phyloP scores from a whole-genome alignment of 2,797 vertebrate genomes.

The Premnoplex brunnescens region DNA sequence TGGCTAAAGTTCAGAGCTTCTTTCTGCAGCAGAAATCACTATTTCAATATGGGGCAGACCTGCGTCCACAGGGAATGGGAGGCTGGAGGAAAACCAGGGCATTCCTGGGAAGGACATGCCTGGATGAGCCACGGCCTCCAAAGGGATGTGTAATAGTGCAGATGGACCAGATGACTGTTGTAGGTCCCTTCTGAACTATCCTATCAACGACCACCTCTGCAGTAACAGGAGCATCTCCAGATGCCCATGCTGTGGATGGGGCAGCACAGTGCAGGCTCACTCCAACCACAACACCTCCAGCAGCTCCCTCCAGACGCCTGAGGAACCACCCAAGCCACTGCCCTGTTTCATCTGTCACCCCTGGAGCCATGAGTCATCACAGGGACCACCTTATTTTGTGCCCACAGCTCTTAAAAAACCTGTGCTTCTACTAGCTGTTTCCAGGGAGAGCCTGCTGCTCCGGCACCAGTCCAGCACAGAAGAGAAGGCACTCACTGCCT shows the following conservation, averaged over 20 bases:
- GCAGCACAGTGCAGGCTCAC: neutral
- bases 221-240: neutral
- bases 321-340: neutral
- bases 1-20: neutral
- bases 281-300: neutral
- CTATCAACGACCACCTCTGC: neutral
- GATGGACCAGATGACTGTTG: neutral
- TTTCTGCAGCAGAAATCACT: neutral
- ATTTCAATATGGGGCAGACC: neutral
- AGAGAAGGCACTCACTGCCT: neutral
- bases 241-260: neutral
- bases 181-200: neutral
- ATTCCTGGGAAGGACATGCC: neutral
- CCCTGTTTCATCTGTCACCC: neutral
- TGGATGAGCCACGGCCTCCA: neutral
- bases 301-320: neutral
- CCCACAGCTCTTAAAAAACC: neutral
- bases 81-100: neutral
- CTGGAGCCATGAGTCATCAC: neutral
- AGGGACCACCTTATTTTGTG: neutral
- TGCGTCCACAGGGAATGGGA: rapidly evolving
- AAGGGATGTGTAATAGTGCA: neutral
- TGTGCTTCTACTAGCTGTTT: neutral
- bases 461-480: neutral
- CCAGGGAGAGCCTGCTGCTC: neutral